Evolutionary conservation across 1,140 invertebrate species (phyloP).

Genomic region (Camponotus vicinus): DNA sequence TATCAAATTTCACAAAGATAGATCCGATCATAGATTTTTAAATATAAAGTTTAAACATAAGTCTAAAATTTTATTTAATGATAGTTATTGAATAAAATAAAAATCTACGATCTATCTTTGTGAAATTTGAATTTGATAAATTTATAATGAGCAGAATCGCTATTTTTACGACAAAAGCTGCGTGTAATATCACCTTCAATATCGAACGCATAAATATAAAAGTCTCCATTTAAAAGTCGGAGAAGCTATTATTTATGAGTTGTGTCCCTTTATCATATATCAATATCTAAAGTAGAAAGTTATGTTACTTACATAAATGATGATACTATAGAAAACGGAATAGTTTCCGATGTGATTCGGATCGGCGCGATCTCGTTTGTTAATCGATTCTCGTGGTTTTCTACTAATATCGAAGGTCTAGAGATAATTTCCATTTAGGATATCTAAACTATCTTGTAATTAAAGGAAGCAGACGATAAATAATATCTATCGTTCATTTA

Average conservation of each 20-base stretch:
- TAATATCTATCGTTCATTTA: neutral
- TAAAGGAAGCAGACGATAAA: constrained; percentile 25
- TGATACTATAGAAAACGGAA: constrained; percentile 12
- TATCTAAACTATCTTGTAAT: constrained; percentile 44
- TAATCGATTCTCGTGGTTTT: constrained; percentile 49
- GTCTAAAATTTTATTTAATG: constrained; percentile 17
- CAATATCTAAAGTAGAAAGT: neutral
- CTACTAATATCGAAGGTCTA: constrained; percentile 26
- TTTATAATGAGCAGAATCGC: no score
- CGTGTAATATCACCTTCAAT: no score
- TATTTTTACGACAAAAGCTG: no score
- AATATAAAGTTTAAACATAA: neutral
- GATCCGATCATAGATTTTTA: constrained; percentile 22
- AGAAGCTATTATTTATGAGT: constrained; percentile 2
- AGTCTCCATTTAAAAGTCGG: neutral
- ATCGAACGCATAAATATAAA: neutral
- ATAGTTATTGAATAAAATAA: no score
- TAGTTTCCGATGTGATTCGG: constrained; percentile 16
- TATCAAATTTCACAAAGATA: neutral
- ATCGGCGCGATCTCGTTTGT: constrained; percentile 37
- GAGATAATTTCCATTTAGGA: constrained; percentile 22
- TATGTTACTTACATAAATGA: constrained; percentile 47
- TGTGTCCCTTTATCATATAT: neutral
- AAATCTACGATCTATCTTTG: no score
- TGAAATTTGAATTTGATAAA: no score